These are phyloP conservation scores for Phenganax stokvisi DNA, from an alignment of 92 coral and sea anemone genomes.

Conservation along the genomic window DNA sequence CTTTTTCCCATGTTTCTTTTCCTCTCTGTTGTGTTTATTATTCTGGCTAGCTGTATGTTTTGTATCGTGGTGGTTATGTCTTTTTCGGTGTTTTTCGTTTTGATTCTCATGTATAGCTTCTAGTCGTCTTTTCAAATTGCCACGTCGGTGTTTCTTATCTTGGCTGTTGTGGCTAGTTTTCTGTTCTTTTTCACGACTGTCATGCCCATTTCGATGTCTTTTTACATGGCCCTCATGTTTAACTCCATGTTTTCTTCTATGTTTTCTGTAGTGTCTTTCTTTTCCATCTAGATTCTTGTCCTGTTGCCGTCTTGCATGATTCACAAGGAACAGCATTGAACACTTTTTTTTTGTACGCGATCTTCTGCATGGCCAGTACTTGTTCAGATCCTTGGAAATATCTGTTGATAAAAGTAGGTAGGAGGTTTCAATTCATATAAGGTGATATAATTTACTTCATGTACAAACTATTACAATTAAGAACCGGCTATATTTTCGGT, in stretches of 20 bases:
- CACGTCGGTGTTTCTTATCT: background rate
- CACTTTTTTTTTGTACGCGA: background rate
- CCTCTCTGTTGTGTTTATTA: no score
- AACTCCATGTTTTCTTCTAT: background rate
- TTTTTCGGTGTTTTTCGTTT: background rate
- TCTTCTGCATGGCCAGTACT: conserved; percentile 10
- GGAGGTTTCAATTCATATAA: background rate
- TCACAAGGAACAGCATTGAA: background rate
- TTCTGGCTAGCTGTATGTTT: no score
- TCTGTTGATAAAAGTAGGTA: conserved; percentile 17
- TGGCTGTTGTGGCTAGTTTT: background rate
- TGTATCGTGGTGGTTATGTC: no score
- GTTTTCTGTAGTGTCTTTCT: background rate
- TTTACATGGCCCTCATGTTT: background rate
- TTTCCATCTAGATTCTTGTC: background rate
- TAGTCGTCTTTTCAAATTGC: background rate
- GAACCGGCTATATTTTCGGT: no score
- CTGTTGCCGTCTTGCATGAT: background rate
- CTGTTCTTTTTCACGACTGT: background rate
- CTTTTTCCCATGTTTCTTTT: no score
- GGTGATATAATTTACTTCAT: background rate
- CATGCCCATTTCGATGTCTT: background rate
- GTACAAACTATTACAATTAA: no score
- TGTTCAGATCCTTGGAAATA: conserved; percentile 11
- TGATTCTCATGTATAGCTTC: background rate